These are phyloP conservation scores for Ceyx margarethae DNA, from an alignment of 2,113 vertebrate species.

Conservation along the genomic window DNA sequence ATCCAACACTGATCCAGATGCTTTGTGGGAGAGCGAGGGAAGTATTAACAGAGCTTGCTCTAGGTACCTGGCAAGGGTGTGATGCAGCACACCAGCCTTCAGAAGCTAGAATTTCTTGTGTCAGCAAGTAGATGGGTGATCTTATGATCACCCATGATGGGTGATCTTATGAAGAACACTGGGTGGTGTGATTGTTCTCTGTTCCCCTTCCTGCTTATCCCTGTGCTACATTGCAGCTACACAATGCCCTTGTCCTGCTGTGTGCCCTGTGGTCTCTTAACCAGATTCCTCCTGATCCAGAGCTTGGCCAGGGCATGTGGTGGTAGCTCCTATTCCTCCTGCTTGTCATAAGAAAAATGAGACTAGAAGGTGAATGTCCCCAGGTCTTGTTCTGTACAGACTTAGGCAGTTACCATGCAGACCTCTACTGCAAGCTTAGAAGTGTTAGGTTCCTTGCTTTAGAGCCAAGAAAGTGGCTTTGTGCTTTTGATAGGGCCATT, in stretches of 20 bases:
- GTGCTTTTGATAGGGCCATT: not conserved
- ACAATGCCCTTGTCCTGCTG: fast-evolving
- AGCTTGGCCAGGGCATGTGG: not conserved
- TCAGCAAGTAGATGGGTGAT: not conserved
- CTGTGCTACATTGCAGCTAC: not conserved
- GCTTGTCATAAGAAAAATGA: fast-evolving
- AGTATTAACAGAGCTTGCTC: not conserved
- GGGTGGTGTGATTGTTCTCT: fast-evolving
- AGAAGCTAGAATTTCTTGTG: not conserved
- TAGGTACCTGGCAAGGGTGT: not conserved
- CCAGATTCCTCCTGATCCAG: not conserved
- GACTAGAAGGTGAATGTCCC: fast-evolving
- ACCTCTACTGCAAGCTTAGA: not conserved
- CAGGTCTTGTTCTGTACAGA: not conserved
- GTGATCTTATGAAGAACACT: not conserved
- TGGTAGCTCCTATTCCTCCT: not conserved
- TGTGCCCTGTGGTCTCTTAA: not conserved
- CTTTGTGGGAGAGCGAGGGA: not conserved
- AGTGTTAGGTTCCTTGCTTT: not conserved
- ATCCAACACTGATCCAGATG: not conserved
- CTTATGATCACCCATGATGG: too few species aligned
- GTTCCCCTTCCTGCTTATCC: not conserved
- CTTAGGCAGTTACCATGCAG: fast-evolving
- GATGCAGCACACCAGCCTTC: not conserved
- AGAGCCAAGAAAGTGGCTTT: not conserved